Evolutionary conservation across 2,888 invertebrate genomes (phyloP).

Genomic region (Lathronympha strigana): DNA sequence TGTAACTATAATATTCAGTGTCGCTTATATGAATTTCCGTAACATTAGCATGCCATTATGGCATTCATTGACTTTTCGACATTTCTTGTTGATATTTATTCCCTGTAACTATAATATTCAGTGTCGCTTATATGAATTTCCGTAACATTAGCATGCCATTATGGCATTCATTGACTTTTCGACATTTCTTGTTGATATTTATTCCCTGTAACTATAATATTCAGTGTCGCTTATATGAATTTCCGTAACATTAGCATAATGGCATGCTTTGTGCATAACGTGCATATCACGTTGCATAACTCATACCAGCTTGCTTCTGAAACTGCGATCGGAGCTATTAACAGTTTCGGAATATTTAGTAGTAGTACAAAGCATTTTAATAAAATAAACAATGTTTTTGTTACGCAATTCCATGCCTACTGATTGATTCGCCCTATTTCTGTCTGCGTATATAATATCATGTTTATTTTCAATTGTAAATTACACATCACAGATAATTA

Average conservation of each 20-base stretch:
- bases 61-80: too few relatives aligned
- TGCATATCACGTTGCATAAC: slow-evolving; percentile 16
- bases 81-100: too few relatives aligned
- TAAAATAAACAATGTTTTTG: background rate
- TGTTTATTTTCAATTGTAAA: too few relatives aligned
- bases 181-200: background rate
- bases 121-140: background rate
- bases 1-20: background rate
- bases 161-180: background rate
- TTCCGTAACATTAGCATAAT: slow-evolving; percentile 9
- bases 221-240: background rate
- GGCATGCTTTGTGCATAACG: slow-evolving; percentile 21
- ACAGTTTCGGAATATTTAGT: background rate
- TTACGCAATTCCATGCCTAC: too few relatives aligned
- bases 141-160: background rate
- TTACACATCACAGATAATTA: too few relatives aligned
- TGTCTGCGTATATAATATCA: too few relatives aligned
- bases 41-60: background rate
- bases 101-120: background rate
- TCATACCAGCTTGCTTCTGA: slow-evolving; percentile 4
- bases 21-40: background rate
- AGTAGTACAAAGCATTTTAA: too few relatives aligned
- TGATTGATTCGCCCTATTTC: too few relatives aligned
- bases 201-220: background rate
- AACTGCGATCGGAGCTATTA: slow-evolving; percentile 13